Conservation (phyloP, 2,113 vertebrate genomes). For the Phalacrocorax carbo region DNA sequence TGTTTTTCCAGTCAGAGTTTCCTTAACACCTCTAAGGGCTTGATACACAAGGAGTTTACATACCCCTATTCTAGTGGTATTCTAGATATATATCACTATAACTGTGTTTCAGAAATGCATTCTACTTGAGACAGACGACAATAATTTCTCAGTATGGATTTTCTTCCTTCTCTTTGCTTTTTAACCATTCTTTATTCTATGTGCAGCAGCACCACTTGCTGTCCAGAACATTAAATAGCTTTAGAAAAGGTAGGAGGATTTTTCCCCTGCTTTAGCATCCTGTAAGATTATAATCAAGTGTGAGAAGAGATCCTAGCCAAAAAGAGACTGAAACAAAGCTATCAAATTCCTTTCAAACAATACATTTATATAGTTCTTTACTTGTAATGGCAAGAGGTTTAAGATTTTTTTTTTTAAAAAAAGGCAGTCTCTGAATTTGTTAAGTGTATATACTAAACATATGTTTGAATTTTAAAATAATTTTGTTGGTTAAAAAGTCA, state of each 20-base stretch:
- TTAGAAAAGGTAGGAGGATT: neutral
- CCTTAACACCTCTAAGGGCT: neutral
- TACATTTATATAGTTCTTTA: neutral
- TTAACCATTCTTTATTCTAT: neutral
- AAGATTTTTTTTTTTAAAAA: neutral
- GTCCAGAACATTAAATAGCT: neutral
- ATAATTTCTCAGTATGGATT: neutral
- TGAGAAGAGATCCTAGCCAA: neutral
- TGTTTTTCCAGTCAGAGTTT: neutral
- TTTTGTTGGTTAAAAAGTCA: neutral
- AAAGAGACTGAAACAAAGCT: neutral
- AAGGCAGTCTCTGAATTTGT: neutral
- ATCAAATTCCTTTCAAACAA: neutral
- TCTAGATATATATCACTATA: neutral
- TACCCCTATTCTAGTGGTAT: neutral
- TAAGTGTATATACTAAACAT: neutral
- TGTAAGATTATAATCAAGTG: neutral
- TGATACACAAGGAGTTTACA: neutral
- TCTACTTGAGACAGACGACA: neutral
- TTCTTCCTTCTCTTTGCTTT: neutral
- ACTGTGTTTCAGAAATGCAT: neutral
- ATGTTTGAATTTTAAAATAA: neutral
- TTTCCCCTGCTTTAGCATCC: neutral
- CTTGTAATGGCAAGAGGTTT: neutral
- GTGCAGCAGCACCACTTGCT: conserved; percentile 26